Evolutionary conservation across 2,888 invertebrate species (phyloP).

Genomic region (Eubasilissa splendida): DNA sequence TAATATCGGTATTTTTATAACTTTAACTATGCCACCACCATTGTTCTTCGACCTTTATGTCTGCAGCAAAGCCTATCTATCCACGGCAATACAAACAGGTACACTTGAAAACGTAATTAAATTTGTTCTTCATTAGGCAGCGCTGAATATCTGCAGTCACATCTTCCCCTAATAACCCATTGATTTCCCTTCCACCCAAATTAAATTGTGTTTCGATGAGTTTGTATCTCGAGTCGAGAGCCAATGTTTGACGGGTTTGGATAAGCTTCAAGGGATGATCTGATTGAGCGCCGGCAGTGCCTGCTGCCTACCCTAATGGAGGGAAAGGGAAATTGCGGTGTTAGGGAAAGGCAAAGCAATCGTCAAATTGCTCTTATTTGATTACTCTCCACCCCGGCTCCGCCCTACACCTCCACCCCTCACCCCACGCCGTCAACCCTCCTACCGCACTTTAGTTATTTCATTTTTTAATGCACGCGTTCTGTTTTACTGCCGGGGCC

Average conservation of each 20-base stretch:
- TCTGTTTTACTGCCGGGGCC: conserved; percentile 46
- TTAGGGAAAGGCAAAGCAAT: conserved; percentile 52
- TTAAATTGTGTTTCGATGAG: conserved; percentile 46
- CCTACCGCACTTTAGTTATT: conserved; percentile 48
- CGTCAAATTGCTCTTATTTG: conserved; percentile 58
- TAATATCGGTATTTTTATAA: too few relatives aligned
- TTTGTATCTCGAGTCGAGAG: conserved; percentile 32
- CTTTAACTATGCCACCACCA: too few relatives aligned
- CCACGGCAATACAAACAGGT: too few relatives aligned
- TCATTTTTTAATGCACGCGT: conserved; percentile 56
- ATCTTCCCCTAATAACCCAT: conserved; percentile 16
- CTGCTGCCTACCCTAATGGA: conserved; percentile 20
- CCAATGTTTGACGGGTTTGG: conserved; percentile 50
- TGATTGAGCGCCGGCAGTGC: conserved; percentile 16
- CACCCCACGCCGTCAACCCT: not conserved
- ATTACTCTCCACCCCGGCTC: conserved; percentile 40
- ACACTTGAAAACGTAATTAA: too few relatives aligned
- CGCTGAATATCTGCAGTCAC: not conserved
- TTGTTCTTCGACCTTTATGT: too few relatives aligned
- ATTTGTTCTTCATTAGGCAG: too few relatives aligned
- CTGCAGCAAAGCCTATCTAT: too few relatives aligned
- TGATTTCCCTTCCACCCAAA: conserved; percentile 24
- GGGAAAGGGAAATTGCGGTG: conserved; percentile 42
- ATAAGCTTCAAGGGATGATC: conserved; percentile 40
- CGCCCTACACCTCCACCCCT: not conserved